These are phyloP conservation scores for Pantelozetes paolii DNA, from an alignment of 2,888 invertebrate species.

Conservation along the genomic window DNA sequence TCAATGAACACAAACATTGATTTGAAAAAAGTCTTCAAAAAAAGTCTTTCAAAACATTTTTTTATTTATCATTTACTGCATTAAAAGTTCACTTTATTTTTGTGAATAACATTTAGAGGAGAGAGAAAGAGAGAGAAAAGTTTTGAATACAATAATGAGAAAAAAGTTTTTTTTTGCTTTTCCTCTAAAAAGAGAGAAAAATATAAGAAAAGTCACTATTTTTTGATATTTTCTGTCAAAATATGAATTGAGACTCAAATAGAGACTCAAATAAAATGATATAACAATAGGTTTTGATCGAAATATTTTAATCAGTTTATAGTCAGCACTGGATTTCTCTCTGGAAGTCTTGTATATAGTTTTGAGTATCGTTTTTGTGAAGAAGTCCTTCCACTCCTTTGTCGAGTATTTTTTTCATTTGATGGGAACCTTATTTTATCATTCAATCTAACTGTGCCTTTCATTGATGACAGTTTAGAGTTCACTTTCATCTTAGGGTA, in stretches of 20 bases:
- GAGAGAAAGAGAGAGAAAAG: too few species aligned
- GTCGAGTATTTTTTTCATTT: neutral
- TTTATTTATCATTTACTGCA: constrained; percentile 15
- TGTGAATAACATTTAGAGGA: constrained; percentile 13
- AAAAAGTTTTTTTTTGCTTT: neutral
- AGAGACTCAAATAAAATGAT: constrained; percentile 1
- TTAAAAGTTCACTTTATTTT: constrained; percentile 7
- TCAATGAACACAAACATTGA: too few species aligned
- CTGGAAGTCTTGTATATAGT: neutral
- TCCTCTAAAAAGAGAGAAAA: neutral
- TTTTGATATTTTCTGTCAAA: constrained; percentile 16
- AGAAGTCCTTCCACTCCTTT: constrained; percentile 14
- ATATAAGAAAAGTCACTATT: neutral
- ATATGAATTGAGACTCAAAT: constrained; percentile 21
- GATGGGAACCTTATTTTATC: constrained; percentile 34
- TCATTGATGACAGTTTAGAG: constrained; percentile 33
- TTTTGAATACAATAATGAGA: neutral
- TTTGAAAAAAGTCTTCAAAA: too few species aligned
- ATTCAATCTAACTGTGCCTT: constrained; percentile 21
- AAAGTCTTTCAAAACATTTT: neutral
- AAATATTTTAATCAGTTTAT: constrained; percentile 38
- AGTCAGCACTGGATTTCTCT: constrained; percentile 11
- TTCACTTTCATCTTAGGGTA: constrained; percentile 14
- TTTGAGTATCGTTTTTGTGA: neutral
- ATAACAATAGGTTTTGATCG: constrained; percentile 26